A percentile compares a stretch with the other conserved stretches of the same genome.
Conservation (phyloP, 2,113 vertebrate species). For the Okapia johnstoni region DNA sequence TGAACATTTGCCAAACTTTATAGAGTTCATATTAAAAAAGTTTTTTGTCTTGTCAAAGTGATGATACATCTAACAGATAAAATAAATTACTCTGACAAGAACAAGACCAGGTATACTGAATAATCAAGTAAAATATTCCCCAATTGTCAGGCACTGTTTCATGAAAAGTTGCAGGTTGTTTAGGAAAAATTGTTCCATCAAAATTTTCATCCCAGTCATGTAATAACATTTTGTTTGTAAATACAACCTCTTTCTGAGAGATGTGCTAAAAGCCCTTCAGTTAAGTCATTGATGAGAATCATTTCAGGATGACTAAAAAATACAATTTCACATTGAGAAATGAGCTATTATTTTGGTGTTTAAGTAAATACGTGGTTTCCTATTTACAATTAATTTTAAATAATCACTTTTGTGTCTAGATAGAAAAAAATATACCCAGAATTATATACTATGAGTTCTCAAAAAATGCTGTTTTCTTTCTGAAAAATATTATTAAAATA, state of each 20-base stretch:
- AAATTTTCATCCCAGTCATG: background rate
- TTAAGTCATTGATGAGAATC: background rate
- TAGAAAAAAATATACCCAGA: background rate
- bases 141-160: background rate
- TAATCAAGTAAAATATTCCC: background rate
- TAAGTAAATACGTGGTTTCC: background rate
- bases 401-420: background rate
- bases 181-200: background rate
- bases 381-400: background rate
- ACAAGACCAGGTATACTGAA: background rate
- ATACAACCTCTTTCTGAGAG: background rate
- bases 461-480: background rate
- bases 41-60: background rate
- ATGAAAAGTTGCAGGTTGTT: background rate
- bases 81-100: background rate
- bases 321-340: background rate
- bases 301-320: background rate
- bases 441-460: background rate
- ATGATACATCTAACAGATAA: background rate
- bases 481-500: background rate
- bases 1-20: background rate
- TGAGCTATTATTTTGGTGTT: background rate
- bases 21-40: background rate
- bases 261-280: background rate
- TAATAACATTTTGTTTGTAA: background rate